Percentiles rank a stretch among this genome's conserved stretches.
phyloP scores from a whole-genome alignment of 2,797 vertebrate species.

The Emys orbicularis region DNA sequence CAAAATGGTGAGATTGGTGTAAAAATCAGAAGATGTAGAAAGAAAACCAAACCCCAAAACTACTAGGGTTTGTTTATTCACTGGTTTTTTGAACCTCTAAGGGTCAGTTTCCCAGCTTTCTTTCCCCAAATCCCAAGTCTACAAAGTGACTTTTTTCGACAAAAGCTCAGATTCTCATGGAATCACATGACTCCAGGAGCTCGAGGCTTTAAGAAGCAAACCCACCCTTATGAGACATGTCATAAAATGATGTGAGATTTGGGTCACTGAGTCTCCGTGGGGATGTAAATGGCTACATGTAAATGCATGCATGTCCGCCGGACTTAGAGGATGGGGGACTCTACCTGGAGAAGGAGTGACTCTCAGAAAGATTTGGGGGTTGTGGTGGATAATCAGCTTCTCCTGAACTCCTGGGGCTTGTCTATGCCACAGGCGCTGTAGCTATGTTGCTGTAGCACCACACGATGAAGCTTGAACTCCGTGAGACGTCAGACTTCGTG shows the following conservation, averaged over 20 bases:
- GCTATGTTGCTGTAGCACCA: too few relatives aligned
- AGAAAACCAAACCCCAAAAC: not conserved
- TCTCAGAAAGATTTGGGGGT: too few relatives aligned
- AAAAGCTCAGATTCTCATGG: not conserved
- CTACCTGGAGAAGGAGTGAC: too few relatives aligned
- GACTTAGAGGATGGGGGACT: too few relatives aligned
- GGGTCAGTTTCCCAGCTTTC: not conserved
- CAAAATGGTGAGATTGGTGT: not conserved
- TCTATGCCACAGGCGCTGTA: too few relatives aligned
- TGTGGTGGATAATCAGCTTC: too few relatives aligned
- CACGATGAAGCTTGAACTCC: too few relatives aligned
- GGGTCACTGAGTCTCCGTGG: not conserved
- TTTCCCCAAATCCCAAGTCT: not conserved
- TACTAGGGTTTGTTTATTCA: not conserved
- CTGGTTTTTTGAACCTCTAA: not conserved
- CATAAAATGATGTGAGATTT: not conserved
- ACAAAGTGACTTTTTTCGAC: not conserved
- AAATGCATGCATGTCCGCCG: not conserved
- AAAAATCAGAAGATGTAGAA: not conserved
- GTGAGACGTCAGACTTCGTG: too few relatives aligned
- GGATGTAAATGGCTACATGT: not conserved
- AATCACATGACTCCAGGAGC: not conserved
- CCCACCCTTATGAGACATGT: not conserved
- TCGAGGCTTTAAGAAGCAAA: not conserved
- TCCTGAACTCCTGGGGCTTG: too few relatives aligned